phyloP scores from a whole-genome alignment of 2,888 invertebrate genomes.

The Mamestra brassicae region DNA sequence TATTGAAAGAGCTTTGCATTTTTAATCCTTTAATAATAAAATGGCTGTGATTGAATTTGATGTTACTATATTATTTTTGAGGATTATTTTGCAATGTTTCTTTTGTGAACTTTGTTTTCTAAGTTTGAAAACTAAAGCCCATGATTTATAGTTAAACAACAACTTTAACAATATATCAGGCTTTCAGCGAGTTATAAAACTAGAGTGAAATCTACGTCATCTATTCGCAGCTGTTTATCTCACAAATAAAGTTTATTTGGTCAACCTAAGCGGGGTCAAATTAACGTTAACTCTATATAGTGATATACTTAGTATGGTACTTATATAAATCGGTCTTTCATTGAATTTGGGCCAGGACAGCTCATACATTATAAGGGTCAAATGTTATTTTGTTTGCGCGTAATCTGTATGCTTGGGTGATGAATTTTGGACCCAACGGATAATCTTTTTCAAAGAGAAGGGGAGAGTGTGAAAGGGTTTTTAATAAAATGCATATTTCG shows the following conservation, averaged over 20 bases:
- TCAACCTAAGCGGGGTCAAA: conserved; percentile 33
- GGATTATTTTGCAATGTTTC: neutral
- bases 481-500: conserved; percentile 16
- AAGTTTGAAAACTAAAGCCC: neutral
- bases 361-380: conserved; percentile 54
- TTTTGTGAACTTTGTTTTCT: neutral
- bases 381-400: conserved; percentile 51
- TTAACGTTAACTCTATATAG: conserved; percentile 30
- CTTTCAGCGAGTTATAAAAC: neutral
- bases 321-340: conserved; percentile 43
- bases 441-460: conserved; percentile 34
- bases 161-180: neutral
- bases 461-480: conserved; percentile 1
- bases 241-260: conserved; percentile 35
- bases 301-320: conserved; percentile 16
- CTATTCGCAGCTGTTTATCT: neutral
- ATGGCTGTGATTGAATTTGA: conserved; percentile 3
- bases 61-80: neutral
- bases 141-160: neutral
- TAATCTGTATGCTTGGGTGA: conserved; percentile 38
- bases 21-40: conserved; percentile 1
- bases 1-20: conserved; percentile 12
- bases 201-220: neutral
- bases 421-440: conserved; percentile 29
- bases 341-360: conserved; percentile 45